Evolutionary conservation across 1,140 invertebrate genomes (phyloP), one percentile per base, ranked within the genome.

Genomic region (Drosophila tristis): DNA sequence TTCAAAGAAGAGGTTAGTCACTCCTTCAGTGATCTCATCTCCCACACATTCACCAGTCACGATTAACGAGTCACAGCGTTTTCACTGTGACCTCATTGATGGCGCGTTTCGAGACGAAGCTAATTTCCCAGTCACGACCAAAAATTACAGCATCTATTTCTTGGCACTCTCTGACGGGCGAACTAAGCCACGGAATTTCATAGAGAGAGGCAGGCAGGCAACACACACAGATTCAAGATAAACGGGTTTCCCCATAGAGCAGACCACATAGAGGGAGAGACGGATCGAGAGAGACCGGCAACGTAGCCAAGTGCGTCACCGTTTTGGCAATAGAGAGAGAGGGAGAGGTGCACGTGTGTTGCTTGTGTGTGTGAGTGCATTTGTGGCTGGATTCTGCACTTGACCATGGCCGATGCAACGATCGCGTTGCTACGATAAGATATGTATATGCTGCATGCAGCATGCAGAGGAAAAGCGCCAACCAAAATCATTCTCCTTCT

Each of bases 71-170:
- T 35, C 35, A 39, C 35, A 39, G 35, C 4, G 35, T 39, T 39
- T 39, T 39, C 35, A 39, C 35, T 39, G 35, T 39, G 35, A 39
- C 35, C 35, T 39, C 35, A 39, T 39, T 39, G 35, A 8, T 8
- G 35, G 11, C 11, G 35, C 11, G 35, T 9, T 35, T 35, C 9
- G 9, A 35, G 31, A 4, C 31, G 31, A 35, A 13, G 48, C n/a
- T 74, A 53, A 74, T 57, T 53, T 58, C 8, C 7, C 43, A 74
- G 47, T 74, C 70, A 74, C 70, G 71, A 50, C 56, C 25, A 16
- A 20, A 35, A 73, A 63, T 73, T 73, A 64, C 70, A 64, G 51
- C 67, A 72, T 72, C 26, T 73, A 50, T 25, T 72, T 63, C 26
- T 51, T 57, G 45, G 29, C 50, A 48, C 49, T 66, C 54, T 68